phyloP scores from a whole-genome alignment of 2,888 invertebrate genomes.

The Nineta flava region DNA sequence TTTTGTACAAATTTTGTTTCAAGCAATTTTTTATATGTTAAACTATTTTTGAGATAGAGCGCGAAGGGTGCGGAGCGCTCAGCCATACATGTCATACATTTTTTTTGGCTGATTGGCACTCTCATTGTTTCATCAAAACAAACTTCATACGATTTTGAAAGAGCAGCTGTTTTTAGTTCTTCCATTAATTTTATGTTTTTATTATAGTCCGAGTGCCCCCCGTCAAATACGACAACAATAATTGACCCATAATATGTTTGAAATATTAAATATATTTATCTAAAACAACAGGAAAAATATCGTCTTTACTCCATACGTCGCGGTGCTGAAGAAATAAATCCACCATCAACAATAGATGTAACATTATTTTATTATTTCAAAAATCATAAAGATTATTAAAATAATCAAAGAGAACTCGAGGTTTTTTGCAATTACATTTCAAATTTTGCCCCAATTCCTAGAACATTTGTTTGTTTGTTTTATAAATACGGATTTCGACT shows the following conservation, averaged over 20 bases:
- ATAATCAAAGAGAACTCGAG: no score
- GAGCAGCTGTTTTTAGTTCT: constrained; percentile 21
- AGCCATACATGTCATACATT: background rate
- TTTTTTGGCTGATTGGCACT: constrained; percentile 16
- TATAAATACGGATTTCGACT: no score
- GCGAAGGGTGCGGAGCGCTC: background rate
- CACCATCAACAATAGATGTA: constrained; percentile 17
- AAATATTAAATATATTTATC: constrained; percentile 17
- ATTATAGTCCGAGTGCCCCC: constrained; percentile 19
- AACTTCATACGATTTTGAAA: constrained; percentile 22
- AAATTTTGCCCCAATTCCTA: no score
- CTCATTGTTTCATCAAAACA: constrained; percentile 20
- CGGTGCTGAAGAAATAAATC: constrained; percentile 19
- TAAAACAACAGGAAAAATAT: constrained; percentile 14
- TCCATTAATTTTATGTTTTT: constrained; percentile 23
- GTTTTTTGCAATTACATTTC: no score
- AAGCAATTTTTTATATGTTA: no score
- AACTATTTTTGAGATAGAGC: background rate
- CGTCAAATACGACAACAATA: constrained; percentile 20
- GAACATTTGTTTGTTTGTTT: no score
- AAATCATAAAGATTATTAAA: no score
- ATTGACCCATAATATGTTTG: constrained; percentile 15
- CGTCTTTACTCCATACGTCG: constrained; percentile 19
- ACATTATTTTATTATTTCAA: constrained; percentile 15
- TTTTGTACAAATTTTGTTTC: no score